A percentile compares a stretch with the other conserved stretches of the same genome.
Conservation (phyloP, 2,888 invertebrate species). For the Nomada fabriciana region DNA sequence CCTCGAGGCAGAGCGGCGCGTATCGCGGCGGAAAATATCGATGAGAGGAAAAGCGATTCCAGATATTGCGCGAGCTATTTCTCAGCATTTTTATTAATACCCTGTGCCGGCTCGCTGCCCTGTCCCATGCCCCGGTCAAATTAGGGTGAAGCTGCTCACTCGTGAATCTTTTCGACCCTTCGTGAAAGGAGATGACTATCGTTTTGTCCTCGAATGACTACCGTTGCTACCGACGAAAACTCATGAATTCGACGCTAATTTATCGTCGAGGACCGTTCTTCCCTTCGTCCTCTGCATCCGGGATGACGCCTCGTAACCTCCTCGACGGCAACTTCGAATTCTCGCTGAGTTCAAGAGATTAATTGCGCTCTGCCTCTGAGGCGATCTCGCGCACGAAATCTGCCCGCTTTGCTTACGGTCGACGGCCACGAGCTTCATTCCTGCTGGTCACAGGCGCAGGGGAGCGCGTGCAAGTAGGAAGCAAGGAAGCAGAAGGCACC, state of each 20-base stretch:
- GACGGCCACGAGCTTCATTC: conserved; percentile 12
- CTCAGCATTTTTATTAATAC: conserved; percentile 76
- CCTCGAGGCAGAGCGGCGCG: not conserved
- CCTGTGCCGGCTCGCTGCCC: conserved; percentile 9
- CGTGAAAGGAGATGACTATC: conserved; percentile 74
- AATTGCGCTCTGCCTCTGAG: conserved; percentile 35
- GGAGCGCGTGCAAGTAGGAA: not conserved
- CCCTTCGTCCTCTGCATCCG: conserved; percentile 48
- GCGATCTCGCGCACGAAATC: conserved; percentile 38
- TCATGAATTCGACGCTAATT: conserved; percentile 72
- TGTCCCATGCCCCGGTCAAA: conserved; percentile 60
- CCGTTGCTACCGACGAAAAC: conserved; percentile 74
- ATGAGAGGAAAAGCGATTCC: conserved; percentile 62
- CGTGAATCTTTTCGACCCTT: conserved; percentile 72
- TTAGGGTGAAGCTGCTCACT: conserved; percentile 69
- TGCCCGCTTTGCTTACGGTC: not conserved
- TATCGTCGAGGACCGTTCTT: conserved; percentile 57
- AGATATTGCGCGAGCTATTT: conserved; percentile 75
- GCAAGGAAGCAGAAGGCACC: not conserved
- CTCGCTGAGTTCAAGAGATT: conserved; percentile 55
- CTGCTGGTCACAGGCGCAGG: too few species aligned
- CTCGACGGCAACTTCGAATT: conserved; percentile 39
- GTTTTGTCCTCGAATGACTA: conserved; percentile 71
- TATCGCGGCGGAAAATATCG: conserved; percentile 51
- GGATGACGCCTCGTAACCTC: conserved; percentile 52